Evolutionary conservation across 2,113 vertebrate genomes (phyloP).

Genomic region (Psittacus erithacus): DNA sequence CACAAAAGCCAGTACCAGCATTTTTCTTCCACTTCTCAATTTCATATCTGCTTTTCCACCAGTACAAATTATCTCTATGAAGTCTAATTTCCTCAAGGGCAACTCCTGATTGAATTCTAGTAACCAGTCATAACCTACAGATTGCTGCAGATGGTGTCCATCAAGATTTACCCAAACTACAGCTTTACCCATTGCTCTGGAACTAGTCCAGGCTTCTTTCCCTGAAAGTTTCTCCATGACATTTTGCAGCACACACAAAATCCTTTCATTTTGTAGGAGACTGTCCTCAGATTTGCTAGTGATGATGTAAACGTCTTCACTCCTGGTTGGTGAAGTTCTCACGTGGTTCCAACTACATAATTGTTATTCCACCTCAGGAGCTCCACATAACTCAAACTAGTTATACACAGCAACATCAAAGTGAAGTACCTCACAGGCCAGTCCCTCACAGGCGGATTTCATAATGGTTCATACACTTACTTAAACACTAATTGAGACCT

Average conservation of each 20-base stretch:
- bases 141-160: background rate
- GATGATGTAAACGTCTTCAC: fast-evolving
- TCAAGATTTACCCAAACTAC: background rate
- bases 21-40: background rate
- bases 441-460: background rate
- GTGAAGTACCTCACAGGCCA: background rate
- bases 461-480: background rate
- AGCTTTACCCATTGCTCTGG: background rate
- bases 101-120: background rate
- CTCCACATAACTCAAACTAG: background rate
- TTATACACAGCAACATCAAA: background rate
- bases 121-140: background rate
- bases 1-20: background rate
- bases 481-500: background rate
- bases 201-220: background rate
- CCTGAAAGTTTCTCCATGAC: background rate
- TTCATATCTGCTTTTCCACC: background rate
- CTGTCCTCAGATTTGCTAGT: background rate
- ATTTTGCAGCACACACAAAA: background rate
- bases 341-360: fast-evolving
- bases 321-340: background rate
- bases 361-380: background rate
- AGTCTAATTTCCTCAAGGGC: background rate
- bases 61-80: fast-evolving
- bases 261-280: background rate